A percentile compares a stretch with the other conserved stretches of the same genome.
These are phyloP conservation scores for Brachionus sp. DNA, from an alignment of 1,140 invertebrate species.

Conservation along the genomic window DNA sequence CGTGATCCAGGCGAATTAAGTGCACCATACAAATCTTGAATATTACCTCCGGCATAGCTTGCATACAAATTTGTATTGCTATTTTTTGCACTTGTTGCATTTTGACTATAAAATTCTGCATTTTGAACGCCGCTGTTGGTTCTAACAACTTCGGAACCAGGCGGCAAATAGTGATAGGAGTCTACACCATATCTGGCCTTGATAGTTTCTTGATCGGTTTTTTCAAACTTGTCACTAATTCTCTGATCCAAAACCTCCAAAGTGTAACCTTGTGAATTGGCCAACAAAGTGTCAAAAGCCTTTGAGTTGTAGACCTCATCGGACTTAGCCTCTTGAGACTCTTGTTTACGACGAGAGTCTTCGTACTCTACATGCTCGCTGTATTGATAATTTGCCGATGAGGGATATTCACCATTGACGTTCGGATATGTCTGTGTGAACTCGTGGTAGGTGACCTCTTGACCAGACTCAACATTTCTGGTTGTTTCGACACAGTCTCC, in stretches of 20 bases:
- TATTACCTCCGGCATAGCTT: neutral
- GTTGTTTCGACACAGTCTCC: constrained; percentile 37
- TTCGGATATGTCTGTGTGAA: constrained; percentile 31
- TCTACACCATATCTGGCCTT: constrained; percentile 21
- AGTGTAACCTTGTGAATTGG: constrained; percentile 36
- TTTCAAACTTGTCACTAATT: constrained; percentile 40
- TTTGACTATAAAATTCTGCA: constrained; percentile 22
- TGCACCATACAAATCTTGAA: constrained; percentile 1
- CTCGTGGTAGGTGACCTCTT: constrained; percentile 43
- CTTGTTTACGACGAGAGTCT: neutral
- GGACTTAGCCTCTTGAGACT: neutral
- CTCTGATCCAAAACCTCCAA: constrained; percentile 40
- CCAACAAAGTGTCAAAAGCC: neutral
- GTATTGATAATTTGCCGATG: constrained; percentile 17
- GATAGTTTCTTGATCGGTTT: constrained; percentile 42
- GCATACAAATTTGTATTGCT: constrained; percentile 28
- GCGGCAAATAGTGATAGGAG: constrained; percentile 31
- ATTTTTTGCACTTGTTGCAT: constrained; percentile 1
- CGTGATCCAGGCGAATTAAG: neutral
- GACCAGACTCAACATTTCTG: constrained; percentile 15
- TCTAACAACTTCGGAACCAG: neutral
- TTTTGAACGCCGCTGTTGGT: neutral
- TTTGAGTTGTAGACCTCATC: constrained; percentile 19
- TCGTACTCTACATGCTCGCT: constrained; percentile 30
- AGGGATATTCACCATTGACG: neutral